Conservation (phyloP, 2,888 invertebrate genomes). For the Apocheima hispidaria region DNA sequence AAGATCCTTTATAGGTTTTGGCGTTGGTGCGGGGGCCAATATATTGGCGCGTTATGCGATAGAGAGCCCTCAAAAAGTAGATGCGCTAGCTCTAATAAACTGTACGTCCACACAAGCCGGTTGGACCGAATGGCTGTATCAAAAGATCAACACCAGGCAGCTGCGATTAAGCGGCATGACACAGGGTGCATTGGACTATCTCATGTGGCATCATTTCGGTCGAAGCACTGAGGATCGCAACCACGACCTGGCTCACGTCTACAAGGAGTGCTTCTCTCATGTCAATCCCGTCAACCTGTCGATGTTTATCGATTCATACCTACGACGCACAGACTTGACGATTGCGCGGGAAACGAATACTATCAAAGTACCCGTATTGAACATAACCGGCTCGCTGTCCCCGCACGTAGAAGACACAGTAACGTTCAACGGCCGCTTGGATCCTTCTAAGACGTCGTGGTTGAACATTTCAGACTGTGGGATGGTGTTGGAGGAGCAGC, state of each 20-base stretch:
- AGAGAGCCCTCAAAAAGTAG: constrained; percentile 93
- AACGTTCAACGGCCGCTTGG: constrained; percentile 97
- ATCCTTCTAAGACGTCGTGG: constrained; percentile 98
- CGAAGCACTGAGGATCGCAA: constrained; percentile 95
- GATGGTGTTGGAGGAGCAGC: constrained; percentile 99
- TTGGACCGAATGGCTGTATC: constrained; percentile 99
- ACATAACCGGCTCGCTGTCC: constrained; percentile 96
- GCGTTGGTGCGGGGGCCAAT: constrained; percentile 99
- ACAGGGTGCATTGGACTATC: constrained; percentile 96
- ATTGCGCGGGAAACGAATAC: constrained; percentile 89
- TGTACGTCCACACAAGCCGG: constrained; percentile 97
- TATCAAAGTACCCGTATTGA: constrained; percentile 94
- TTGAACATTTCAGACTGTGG: constrained; percentile 99
- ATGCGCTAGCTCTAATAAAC: constrained; percentile 96
- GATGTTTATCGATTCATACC: constrained; percentile 97
- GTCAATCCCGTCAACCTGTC: constrained; percentile 98
- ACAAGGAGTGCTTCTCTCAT: constrained; percentile 96
- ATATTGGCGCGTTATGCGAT: constrained; percentile 96
- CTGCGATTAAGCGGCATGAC: constrained; percentile 96
- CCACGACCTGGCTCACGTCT: constrained; percentile 97
- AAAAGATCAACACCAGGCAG: constrained; percentile 97
- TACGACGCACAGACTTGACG: constrained; percentile 95
- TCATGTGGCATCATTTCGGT: constrained; percentile 99
- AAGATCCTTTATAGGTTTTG: constrained; percentile 97
- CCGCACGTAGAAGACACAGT: constrained; percentile 99